phyloP scores from a whole-genome alignment of 2,888 invertebrate species.

The Gordius sp. region DNA sequence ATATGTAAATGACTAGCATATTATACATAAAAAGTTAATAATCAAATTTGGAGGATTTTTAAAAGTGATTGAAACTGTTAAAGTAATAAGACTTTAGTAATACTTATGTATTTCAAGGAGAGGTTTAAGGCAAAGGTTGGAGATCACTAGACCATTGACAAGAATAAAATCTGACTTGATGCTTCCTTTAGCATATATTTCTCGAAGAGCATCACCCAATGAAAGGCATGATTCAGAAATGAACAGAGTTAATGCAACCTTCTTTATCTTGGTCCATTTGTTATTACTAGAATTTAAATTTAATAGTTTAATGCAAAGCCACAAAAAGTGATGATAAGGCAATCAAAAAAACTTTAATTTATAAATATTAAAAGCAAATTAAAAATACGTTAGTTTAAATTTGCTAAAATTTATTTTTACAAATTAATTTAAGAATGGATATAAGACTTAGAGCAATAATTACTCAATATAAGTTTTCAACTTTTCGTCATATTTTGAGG shows the following conservation, averaged over 20 bases:
- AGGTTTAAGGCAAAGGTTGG: neutral
- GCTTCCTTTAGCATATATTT: neutral
- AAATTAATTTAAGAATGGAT: too few relatives aligned
- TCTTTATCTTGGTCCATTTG: constrained; percentile 7
- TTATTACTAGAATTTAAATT: neutral
- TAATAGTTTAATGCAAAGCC: too few relatives aligned
- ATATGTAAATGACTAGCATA: too few relatives aligned
- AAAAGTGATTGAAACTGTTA: too few relatives aligned
- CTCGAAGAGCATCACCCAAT: constrained; percentile 10
- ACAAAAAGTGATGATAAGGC: too few relatives aligned
- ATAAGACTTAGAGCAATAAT: too few relatives aligned
- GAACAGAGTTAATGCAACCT: neutral
- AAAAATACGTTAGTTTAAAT: neutral
- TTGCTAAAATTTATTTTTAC: too few relatives aligned
- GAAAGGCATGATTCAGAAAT: neutral
- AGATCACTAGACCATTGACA: constrained; percentile 4
- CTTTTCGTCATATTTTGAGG: constrained; percentile 6
- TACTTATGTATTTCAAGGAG: constrained; percentile 7
- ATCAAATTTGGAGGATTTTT: too few relatives aligned
- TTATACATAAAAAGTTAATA: too few relatives aligned
- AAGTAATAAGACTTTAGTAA: neutral
- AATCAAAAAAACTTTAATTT: neutral
- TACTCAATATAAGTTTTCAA: constrained; percentile 2
- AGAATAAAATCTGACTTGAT: constrained; percentile 9
- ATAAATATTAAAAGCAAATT: neutral